phyloP scores from a whole-genome alignment of 1,140 invertebrate genomes.

The Eriosoma lanigerum region DNA sequence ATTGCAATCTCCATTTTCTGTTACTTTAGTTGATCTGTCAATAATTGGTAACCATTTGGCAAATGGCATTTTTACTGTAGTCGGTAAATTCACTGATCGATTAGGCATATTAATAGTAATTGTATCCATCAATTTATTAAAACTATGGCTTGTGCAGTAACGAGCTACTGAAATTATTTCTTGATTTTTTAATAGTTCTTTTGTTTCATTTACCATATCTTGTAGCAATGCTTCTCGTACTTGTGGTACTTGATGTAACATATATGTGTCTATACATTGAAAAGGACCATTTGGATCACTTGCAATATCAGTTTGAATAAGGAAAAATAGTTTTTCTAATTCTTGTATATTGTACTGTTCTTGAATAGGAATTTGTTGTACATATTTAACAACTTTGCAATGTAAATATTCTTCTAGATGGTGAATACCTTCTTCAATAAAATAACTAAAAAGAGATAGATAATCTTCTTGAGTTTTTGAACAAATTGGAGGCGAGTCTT shows the following conservation, averaged over 20 bases:
- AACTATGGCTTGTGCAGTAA: conserved; percentile 38
- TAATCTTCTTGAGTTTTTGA: conserved; percentile 50
- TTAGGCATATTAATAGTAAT: conserved; percentile 37
- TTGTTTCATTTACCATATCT: conserved; percentile 40
- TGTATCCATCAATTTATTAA: conserved; percentile 40
- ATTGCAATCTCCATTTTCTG: conserved; percentile 33
- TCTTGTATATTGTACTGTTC: conserved; percentile 47
- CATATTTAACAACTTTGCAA: conserved; percentile 27
- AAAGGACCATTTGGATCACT: conserved; percentile 42
- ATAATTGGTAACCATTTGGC: conserved; percentile 41
- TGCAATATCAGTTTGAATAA: conserved; percentile 41
- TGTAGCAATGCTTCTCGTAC: conserved; percentile 32
- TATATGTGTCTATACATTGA: conserved; percentile 12
- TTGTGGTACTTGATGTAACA: conserved; percentile 24
- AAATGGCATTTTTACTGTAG: conserved; percentile 44
- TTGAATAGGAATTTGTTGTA: conserved; percentile 44
- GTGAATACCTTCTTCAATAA: conserved; percentile 24
- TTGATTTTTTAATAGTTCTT: conserved; percentile 36
- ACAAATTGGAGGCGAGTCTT: conserved; percentile 44
- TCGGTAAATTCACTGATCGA: conserved; percentile 30
- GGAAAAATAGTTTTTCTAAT: conserved; percentile 38
- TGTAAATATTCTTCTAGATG: conserved; percentile 33
- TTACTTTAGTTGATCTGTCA: conserved; percentile 36
- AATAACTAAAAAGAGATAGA: conserved; percentile 31
- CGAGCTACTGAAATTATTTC: conserved; percentile 42